Percentiles rank a stretch among this genome's conserved stretches.
Conservation (phyloP, 1,140 invertebrate genomes). For the Tetranychus cinnabarinus region DNA sequence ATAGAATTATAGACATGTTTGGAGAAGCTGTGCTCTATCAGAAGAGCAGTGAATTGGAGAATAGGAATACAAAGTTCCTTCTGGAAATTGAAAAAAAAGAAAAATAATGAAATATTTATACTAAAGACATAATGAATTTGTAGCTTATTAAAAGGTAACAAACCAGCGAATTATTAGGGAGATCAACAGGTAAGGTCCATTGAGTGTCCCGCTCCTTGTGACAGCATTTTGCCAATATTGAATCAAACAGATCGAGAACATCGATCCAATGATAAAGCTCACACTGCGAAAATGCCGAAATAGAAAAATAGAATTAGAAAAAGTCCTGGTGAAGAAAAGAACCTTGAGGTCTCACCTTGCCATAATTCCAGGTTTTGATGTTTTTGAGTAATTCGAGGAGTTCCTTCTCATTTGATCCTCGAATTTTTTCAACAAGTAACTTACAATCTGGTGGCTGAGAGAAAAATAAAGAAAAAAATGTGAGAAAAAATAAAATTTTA, state of each 20-base stretch:
- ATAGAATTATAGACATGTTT: slow-evolving; percentile 73
- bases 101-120: slow-evolving; percentile 2
- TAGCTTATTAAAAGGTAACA: slow-evolving; percentile 6
- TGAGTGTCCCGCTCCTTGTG: slow-evolving; percentile 34
- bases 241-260: slow-evolving; percentile 58
- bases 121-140: not conserved
- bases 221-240: slow-evolving; percentile 48
- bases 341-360: slow-evolving; percentile 30
- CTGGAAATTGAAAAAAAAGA: slow-evolving; percentile 27
- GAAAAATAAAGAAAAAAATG: too few relatives aligned
- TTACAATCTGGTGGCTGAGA: slow-evolving; percentile 50
- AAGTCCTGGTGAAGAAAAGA: not conserved
- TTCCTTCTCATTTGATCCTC: slow-evolving; percentile 36
- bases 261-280: slow-evolving; percentile 76
- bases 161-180: slow-evolving; percentile 36
- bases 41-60: slow-evolving; percentile 54
- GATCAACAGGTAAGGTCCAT: slow-evolving; percentile 55
- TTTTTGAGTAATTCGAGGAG: slow-evolving; percentile 43
- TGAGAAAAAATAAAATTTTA: not conserved
- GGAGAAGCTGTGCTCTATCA: slow-evolving; percentile 76
- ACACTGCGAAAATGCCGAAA: slow-evolving; percentile 27
- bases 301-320: not conserved
- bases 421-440: slow-evolving; percentile 48
- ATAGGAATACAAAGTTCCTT: slow-evolving; percentile 50
- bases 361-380: slow-evolving; percentile 63